Evolutionary conservation across 1,140 invertebrate genomes (phyloP), one percentile per base, ranked within the genome.

Genomic region (Sycobia sp.): DNA sequence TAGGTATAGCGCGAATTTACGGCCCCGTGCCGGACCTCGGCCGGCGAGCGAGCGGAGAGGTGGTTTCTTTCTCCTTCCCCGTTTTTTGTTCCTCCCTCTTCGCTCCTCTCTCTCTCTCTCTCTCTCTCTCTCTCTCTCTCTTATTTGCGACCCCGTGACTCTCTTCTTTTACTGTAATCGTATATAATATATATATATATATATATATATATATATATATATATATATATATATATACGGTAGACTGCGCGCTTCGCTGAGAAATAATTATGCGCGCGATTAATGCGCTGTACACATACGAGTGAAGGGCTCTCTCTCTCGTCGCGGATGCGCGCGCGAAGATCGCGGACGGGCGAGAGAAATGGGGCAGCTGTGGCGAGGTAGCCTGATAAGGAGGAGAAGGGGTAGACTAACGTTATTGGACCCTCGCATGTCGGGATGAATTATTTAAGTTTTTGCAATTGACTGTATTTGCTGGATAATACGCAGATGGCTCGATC

Each of bases 381-480:
- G 22, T n/a, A 34, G 27, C 4, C 8, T 5, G 46, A 50, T 7
- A 13, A n/a, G 36, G 16, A 14, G n/a, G 11, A 23, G 16, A 7
- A 3, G 49, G 16, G 8, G 1, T 11, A 55, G 16, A 56, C n/a
- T 23, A 44, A 59, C 41, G 53, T 39, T 55, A 62, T 41, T 62
- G 51, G 32, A 23, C 7, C 54, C 54, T 62, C 36, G 51, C 60
- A 41, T 56, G 60, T 39, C 29, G 32, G 22, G 22, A 0, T 38
- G 44, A 54, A 49, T 62, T 62, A 49, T 56, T 56, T 62, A 4
- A 14, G 23, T 41, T 55, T 56, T n/a, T 34, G 18, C 43, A 49
- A 56, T 62, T 49, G 36, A 56, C 41, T 39, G 32, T 27, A 23
- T 32, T 38, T 20, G 27, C 47, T 25, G 34, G 22, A n/a, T n/a